These are phyloP conservation scores for Microchirus variegatus DNA, from an alignment of 2,797 vertebrate species.

Conservation along the genomic window DNA sequence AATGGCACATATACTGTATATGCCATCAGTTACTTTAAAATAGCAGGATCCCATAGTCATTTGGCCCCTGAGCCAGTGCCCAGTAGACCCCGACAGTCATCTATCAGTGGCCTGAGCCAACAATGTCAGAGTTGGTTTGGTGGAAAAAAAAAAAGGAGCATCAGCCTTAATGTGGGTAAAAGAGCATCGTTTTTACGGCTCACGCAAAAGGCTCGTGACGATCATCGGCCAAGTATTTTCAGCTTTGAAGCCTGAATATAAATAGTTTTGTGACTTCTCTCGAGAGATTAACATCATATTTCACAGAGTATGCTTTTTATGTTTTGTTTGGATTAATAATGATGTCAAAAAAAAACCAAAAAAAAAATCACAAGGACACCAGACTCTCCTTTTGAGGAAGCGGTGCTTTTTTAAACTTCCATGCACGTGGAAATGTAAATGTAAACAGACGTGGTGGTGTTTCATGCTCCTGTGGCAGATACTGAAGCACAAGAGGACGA, in stretches of 20 bases:
- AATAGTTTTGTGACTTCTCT: background rate
- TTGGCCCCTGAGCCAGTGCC: background rate
- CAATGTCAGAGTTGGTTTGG: background rate
- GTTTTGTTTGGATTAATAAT: background rate
- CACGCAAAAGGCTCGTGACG: background rate
- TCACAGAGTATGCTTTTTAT: background rate
- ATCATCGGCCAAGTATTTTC: background rate
- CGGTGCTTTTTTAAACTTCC: too few species aligned
- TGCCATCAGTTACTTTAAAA: background rate
- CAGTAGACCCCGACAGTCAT: background rate
- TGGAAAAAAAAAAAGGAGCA: background rate
- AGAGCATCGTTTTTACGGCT: background rate
- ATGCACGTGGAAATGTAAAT: too few species aligned
- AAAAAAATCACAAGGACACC: background rate
- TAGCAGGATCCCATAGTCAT: background rate
- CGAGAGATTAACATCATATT: slow-evolving; percentile 3
- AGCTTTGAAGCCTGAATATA: background rate
- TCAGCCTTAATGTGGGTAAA: slow-evolving; percentile 3
- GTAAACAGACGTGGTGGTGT: too few species aligned
- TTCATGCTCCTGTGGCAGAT: too few species aligned
- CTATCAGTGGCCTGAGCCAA: slow-evolving; percentile 1
- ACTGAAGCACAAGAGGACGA: too few species aligned
- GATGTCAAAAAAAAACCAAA: too few species aligned
- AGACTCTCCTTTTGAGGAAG: background rate
- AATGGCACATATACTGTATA: background rate